Evolutionary conservation across 2,888 invertebrate species (phyloP), one percentile per base, ranked within the genome.

Genomic region (Hesperia comma): DNA sequence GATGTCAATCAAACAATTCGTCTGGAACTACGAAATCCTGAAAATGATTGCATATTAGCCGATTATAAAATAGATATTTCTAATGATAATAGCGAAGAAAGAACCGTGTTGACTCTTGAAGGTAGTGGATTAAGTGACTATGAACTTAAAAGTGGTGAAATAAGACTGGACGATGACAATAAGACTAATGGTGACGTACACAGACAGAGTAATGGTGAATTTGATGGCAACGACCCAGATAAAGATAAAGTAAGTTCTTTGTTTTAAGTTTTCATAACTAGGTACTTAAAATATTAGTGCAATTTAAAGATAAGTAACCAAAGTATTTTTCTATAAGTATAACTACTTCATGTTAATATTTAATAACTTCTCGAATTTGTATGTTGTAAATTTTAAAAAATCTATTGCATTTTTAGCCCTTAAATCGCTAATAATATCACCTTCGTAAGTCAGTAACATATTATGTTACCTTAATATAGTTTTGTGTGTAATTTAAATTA

Each of bases 1-100:
- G 84, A 85, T 72, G 77, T 83, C 7, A 80, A 77, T 74, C 88
- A 85, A 72, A 85, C 86, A 3, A 86, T 88, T 54, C 75, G 90
- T 64, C 72, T 91, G 14, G 87, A 88, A 70, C 69, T 90, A 58
- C 79, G 89, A 66, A 79, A 84, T 67, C 78, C 83, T 8, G 77
- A 75, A 21, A 75, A 72, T 60, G 74, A 72, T 15, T 70, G 73
- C 61, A 56, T 66, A 12, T 54, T 63, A 21, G 46, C 32, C 0
- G 57, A 67, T 51, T 67, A 67, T 51, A 61, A 67, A 62, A 40
- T 67, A 40, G 56, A 49, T 7, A 49, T 40, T 19, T 26, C 49
- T 15, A 57, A 56, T 26, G 69, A 72, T 51, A 70, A 67, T n/a
- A 63, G 66, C 64, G 76, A 79, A 49, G 66, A 49, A 61, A 69